Percentiles rank a stretch among this genome's conserved stretches.
Conservation (phyloP, 2,888 invertebrate genomes). For the Oxyscelio sp. region DNA sequence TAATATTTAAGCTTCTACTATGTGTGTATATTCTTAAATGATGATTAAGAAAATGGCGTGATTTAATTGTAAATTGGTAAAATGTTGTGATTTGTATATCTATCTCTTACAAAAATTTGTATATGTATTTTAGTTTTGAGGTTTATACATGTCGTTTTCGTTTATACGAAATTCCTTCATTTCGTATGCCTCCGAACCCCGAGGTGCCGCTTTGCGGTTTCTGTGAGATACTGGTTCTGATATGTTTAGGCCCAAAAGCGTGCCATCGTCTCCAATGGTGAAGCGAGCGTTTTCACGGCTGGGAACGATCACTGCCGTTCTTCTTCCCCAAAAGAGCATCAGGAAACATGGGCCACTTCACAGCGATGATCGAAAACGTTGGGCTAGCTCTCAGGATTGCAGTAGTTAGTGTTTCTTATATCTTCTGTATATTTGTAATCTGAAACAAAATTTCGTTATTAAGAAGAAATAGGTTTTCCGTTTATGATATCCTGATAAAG, state of each 20-base stretch:
- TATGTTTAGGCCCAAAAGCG: constrained; percentile 94
- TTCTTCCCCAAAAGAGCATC: constrained; percentile 94
- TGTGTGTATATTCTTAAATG: not conserved
- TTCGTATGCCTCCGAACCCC: constrained; percentile 80
- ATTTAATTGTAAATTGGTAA: constrained; percentile 8
- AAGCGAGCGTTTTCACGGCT: constrained; percentile 97
- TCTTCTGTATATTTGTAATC: no score
- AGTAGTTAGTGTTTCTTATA: constrained; percentile 94
- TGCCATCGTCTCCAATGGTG: constrained; percentile 98
- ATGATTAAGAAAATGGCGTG: no score
- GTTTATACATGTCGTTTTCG: constrained; percentile 26
- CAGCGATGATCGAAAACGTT: constrained; percentile 96
- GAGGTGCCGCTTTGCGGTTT: constrained; percentile 87
- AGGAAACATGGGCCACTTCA: constrained; percentile 94
- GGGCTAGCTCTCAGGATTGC: constrained; percentile 97
- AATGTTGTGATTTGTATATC: not conserved
- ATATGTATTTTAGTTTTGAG: constrained; percentile 1
- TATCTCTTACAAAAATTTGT: no score
- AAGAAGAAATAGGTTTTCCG: no score
- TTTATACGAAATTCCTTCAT: constrained; percentile 51
- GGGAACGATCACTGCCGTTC: constrained; percentile 95
- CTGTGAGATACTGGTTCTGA: constrained; percentile 88
- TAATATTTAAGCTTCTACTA: constrained; percentile 30
- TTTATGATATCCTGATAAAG: no score
- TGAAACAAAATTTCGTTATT: no score